Evolutionary conservation across 2,888 invertebrate species (phyloP).

Genomic region (Parnassius orleans): DNA sequence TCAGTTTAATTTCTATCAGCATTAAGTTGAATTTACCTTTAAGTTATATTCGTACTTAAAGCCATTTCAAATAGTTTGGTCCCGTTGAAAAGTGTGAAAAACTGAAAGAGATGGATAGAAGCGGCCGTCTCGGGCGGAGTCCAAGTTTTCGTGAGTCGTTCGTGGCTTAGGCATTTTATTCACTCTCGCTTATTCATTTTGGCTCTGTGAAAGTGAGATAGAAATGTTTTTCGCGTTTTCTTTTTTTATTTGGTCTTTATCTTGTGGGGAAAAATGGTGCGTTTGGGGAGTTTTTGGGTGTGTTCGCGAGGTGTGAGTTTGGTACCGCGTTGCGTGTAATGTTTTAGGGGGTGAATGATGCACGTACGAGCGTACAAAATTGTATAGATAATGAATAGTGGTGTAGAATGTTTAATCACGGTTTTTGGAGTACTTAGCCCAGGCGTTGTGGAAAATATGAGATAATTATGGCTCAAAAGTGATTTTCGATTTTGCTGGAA

Average conservation of each 20-base stretch:
- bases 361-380: slow-evolving; percentile 42
- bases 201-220: slow-evolving; percentile 55
- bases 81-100: slow-evolving; percentile 78
- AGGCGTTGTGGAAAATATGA: slow-evolving; percentile 59
- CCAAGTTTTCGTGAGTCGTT: slow-evolving; percentile 80
- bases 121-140: slow-evolving; percentile 78
- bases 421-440: slow-evolving; percentile 71
- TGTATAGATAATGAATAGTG: slow-evolving; percentile 75
- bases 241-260: slow-evolving; percentile 81
- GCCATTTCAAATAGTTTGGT: slow-evolving; percentile 37
- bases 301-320: slow-evolving; percentile 40
- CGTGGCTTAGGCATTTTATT: slow-evolving; percentile 71
- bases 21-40: slow-evolving; percentile 38
- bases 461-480: slow-evolving; percentile 70
- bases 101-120: slow-evolving; percentile 80
- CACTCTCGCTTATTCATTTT: slow-evolving; percentile 52
- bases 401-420: slow-evolving; percentile 75
- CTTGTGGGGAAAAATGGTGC: slow-evolving; percentile 76
- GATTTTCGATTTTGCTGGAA: slow-evolving; percentile 60
- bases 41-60: slow-evolving; percentile 25
- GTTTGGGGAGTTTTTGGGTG: slow-evolving; percentile 57
- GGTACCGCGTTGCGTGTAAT: slow-evolving; percentile 72
- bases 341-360: slow-evolving; percentile 62
- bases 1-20: fast-evolving
- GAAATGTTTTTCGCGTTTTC: slow-evolving; percentile 77